phyloP scores from a whole-genome alignment of 23 tunicate genomes.

The Trididemnum nubilum region DNA sequence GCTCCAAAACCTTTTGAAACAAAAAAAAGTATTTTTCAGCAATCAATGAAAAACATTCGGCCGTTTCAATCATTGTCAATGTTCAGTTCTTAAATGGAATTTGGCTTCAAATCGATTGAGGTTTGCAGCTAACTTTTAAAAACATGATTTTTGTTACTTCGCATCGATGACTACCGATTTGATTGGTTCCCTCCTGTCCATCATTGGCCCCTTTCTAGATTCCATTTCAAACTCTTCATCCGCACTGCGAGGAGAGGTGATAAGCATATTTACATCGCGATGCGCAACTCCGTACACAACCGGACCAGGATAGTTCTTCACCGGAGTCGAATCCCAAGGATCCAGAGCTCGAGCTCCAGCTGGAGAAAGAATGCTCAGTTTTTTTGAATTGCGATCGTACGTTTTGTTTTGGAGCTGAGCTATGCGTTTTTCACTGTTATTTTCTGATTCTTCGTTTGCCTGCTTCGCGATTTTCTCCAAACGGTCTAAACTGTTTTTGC shows the following conservation, averaged over 20 bases:
- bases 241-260: constrained; percentile 62
- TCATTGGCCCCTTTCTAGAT: constrained; percentile 57
- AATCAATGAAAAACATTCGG: too few relatives aligned
- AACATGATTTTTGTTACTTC: too few relatives aligned
- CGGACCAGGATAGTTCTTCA: constrained; percentile 14
- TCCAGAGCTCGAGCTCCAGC: constrained; percentile 51
- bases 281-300: constrained; percentile 44
- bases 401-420: neutral
- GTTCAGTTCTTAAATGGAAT: too few relatives aligned
- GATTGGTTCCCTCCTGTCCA: neutral
- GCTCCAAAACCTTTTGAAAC: too few relatives aligned
- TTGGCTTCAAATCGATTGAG: too few relatives aligned
- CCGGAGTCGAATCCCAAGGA: constrained; percentile 31
- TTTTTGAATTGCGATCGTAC: neutral
- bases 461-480: constrained; percentile 56
- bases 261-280: constrained; percentile 42
- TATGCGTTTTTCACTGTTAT: constrained; percentile 8
- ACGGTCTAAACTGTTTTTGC: constrained; percentile 30
- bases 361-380: neutral
- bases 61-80: too few relatives aligned
- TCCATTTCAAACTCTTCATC: constrained; percentile 95
- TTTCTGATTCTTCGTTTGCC: constrained; percentile 35
- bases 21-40: too few relatives aligned
- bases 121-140: too few relatives aligned
- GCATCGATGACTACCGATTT: neutral